Evolutionary conservation across 1,140 invertebrate species (phyloP), one percentile per base, ranked within the genome.

Genomic region (Leptinotarsa defecta): DNA sequence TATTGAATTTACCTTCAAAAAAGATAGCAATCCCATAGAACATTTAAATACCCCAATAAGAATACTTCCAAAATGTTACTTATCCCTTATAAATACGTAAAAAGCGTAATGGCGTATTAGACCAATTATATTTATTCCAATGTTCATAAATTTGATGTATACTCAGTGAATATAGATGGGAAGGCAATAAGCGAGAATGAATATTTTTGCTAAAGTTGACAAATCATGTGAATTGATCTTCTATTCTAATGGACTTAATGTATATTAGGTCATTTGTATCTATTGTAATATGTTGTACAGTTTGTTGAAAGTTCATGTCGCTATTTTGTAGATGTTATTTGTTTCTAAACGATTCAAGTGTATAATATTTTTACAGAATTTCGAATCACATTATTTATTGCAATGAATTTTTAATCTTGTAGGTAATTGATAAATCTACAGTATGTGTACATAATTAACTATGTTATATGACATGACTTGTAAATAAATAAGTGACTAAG

Each of bases 401-500:
- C 73, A 69, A 77, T 77, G 43, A 57, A 71, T 74, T 77, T 74
- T 63, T 74, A 71, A 77, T 62, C 20, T 48, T 77, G 76, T 77
- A 74, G 68, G 63, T 77, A 72, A 68, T 77, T 74, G 73, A 68
- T 75, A 74, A 75, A 72, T 75, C 71, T 75, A 75, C 76, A 70
- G 52, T 68, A 68, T 67, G 19, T 74, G 27, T 65, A 65, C 15
- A 24, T 65, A 65, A 19, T 15, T 65, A 22, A 65, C 73, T 75
- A 77, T 77, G 73, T 75, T 77, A 77, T 72, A 77, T 73, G 71
- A 77, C 62, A 77, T 77, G 62, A 77, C 73, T 77, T 77, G 76
- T 77, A 77, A 75, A 77, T 77, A 77, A 77, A 57, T 52, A 71
- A 57, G 27, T 71, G 17, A 43, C 17, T 43, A 43, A 43, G 34